Percentiles rank a stretch among this genome's conserved stretches.
phyloP scores from a whole-genome alignment of 2,797 vertebrate species.

The Eidolon dupreanum region DNA sequence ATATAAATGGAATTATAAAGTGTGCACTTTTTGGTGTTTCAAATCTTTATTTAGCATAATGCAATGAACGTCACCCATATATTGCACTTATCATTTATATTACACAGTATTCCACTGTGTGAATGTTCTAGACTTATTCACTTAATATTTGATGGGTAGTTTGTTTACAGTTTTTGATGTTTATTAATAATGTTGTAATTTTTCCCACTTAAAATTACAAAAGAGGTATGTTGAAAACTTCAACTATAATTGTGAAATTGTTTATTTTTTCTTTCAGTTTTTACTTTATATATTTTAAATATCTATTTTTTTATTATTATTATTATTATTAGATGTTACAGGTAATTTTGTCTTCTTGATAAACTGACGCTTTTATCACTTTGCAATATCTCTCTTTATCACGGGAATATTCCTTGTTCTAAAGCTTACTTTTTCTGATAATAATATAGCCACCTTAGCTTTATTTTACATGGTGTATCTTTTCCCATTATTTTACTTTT shows the following conservation, averaged over 20 bases:
- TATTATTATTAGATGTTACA: background rate
- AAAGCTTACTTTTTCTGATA: background rate
- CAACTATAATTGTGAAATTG: background rate
- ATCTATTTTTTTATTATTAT: background rate
- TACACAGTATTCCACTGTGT: background rate
- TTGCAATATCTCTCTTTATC: background rate
- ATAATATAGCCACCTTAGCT: background rate
- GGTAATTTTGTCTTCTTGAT: background rate
- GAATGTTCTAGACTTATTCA: background rate
- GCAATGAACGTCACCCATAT: background rate
- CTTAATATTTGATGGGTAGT: background rate
- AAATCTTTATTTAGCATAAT: background rate
- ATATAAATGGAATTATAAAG: background rate
- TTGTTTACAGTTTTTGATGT: background rate
- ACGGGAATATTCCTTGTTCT: background rate
- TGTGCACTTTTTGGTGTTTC: background rate
- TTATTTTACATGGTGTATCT: background rate
- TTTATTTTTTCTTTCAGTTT: background rate
- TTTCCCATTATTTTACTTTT: background rate
- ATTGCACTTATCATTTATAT: background rate
- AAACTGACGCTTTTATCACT: background rate
- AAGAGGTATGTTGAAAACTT: background rate
- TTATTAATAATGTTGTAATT: background rate
- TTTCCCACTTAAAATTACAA: background rate
- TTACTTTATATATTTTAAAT: background rate